A percentile compares a stretch with the other conserved stretches of the same genome.
These are phyloP conservation scores for Byasa hedistus DNA, from an alignment of 2,888 invertebrate species.

Conservation along the genomic window DNA sequence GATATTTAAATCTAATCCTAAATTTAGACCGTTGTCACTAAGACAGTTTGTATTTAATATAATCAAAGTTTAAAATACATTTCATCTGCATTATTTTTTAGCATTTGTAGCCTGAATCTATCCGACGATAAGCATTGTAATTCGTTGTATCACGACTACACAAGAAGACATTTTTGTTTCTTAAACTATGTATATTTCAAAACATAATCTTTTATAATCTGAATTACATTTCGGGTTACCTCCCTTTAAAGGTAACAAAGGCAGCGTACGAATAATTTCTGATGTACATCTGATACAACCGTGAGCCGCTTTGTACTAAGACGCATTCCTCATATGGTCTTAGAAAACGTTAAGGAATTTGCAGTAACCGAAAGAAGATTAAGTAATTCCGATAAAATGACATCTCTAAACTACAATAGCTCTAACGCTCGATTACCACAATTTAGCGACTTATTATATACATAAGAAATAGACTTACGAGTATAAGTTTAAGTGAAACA, in stretches of 20 bases:
- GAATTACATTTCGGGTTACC: constrained; percentile 39
- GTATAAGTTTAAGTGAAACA: too few species aligned
- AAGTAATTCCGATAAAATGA: constrained; percentile 7
- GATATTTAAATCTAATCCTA: too few species aligned
- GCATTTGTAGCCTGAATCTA: constrained; percentile 36
- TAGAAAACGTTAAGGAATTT: constrained; percentile 21
- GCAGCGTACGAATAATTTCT: constrained; percentile 39
- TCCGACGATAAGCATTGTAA: constrained; percentile 23
- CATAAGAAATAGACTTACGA: not conserved
- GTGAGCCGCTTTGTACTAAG: constrained; percentile 43
- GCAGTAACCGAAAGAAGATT: constrained; percentile 19
- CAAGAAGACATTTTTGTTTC: constrained; percentile 1
- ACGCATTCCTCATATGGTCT: constrained; percentile 40
- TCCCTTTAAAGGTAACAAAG: constrained; percentile 41
- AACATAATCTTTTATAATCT: constrained; percentile 31
- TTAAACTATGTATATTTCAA: constrained; percentile 11
- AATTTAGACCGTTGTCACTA: too few species aligned
- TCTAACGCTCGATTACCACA: not conserved
- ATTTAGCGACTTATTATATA: not conserved
- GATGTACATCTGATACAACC: constrained; percentile 41
- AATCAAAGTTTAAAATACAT: not conserved
- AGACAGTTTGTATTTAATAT: not conserved
- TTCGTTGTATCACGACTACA: constrained; percentile 20
- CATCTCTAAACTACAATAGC: not conserved
- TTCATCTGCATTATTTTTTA: not conserved